These are phyloP conservation scores for Rambutsinella grinnellia DNA, from an alignment of 2,888 invertebrate genomes.

Conservation along the genomic window DNA sequence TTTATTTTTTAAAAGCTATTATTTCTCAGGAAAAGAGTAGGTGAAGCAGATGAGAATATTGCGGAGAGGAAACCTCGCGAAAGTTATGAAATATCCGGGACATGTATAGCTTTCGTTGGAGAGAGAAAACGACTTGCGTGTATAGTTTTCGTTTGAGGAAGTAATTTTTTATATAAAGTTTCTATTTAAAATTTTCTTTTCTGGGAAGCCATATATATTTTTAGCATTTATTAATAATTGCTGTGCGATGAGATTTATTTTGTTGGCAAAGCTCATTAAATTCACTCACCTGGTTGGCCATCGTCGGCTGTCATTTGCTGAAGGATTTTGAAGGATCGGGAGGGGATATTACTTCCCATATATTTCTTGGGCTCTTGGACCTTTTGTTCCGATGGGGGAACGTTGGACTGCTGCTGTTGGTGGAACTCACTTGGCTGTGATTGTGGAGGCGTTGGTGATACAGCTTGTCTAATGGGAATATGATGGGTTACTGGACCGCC, in stretches of 20 bases:
- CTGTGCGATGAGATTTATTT: neutral
- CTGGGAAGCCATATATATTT: neutral
- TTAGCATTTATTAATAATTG: no score
- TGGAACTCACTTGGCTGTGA: constrained; percentile 49
- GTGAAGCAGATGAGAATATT: neutral
- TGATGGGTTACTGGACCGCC: constrained; percentile 54
- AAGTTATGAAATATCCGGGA: neutral
- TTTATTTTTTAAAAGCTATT: neutral
- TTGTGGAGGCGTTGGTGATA: constrained; percentile 54
- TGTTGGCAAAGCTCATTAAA: constrained; percentile 35
- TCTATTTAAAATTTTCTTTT: no score
- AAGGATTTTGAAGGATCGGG: constrained; percentile 82
- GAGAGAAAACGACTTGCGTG: neutral
- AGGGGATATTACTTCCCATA: constrained; percentile 84
- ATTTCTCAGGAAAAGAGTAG: neutral
- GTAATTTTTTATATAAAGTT: no score
- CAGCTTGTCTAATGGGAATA: constrained; percentile 62
- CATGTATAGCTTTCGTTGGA: neutral
- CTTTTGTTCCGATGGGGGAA: constrained; percentile 77
- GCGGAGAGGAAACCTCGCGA: neutral
- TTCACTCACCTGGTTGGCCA: constrained; percentile 67
- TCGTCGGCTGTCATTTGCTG: constrained; percentile 84
- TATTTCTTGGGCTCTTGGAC: constrained; percentile 80
- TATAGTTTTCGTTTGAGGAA: no score
- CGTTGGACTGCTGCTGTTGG: constrained; percentile 26